These are phyloP conservation scores for Lasius fuliginosus DNA, from an alignment of 2,888 invertebrate genomes.

Conservation along the genomic window DNA sequence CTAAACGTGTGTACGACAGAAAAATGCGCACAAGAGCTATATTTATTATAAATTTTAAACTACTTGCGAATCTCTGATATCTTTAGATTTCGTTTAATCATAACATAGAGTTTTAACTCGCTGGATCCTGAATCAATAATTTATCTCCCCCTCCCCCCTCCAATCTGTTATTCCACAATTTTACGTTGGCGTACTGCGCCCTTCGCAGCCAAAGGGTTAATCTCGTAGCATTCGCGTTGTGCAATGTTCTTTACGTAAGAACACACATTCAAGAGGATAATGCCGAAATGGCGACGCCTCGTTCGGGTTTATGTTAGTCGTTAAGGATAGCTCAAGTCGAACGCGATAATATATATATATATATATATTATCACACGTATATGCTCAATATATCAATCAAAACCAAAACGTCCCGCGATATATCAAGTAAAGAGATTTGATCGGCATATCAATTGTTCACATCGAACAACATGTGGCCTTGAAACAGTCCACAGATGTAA, in stretches of 20 bases:
- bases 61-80: background rate
- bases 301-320: conserved; percentile 31
- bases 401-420: conserved; percentile 32
- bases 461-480: conserved; percentile 36
- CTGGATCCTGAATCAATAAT: conserved; percentile 11
- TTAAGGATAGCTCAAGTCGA: conserved; percentile 55
- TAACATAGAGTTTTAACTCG: background rate
- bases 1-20: background rate
- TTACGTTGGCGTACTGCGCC: conserved; percentile 34
- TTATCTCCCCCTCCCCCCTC: background rate
- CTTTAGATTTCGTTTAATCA: conserved; percentile 11
- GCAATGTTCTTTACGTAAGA: conserved; percentile 7
- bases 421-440: background rate
- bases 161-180: conserved; percentile 25
- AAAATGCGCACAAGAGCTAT: conserved; percentile 15
- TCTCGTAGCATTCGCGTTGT: conserved; percentile 21
- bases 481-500: conserved; percentile 18
- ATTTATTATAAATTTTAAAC: conserved; percentile 1
- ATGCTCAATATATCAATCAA: conserved; percentile 53
- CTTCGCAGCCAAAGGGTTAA: conserved; percentile 44
- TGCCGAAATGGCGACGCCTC: background rate
- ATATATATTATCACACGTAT: background rate
- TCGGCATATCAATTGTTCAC: conserved; percentile 16
- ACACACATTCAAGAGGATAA: background rate
- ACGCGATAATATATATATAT: conserved; percentile 34